Evolutionary conservation across 2,888 invertebrate genomes (phyloP).

Genomic region (Cerastis rubricosa): DNA sequence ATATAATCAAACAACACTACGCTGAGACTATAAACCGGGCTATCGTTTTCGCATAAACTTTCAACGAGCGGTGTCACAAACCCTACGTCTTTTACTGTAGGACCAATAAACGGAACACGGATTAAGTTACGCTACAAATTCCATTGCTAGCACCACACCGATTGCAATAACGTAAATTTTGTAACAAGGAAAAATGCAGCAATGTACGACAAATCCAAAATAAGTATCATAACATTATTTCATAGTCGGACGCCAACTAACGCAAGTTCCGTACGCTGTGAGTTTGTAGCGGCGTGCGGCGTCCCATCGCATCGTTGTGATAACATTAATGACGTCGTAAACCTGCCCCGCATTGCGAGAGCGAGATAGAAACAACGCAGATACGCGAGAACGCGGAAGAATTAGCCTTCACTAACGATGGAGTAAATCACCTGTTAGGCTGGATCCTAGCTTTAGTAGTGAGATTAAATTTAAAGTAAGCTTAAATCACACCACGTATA

Average conservation of each 20-base stretch:
- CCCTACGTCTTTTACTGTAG: constrained; percentile 17
- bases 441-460: constrained; percentile 76
- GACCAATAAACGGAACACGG: constrained; percentile 40
- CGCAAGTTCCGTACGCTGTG: constrained; percentile 70
- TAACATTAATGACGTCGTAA: constrained; percentile 89
- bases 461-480: constrained; percentile 82
- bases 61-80: constrained; percentile 42
- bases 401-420: constrained; percentile 86
- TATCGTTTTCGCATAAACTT: constrained; percentile 61
- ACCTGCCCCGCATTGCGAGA: constrained; percentile 78
- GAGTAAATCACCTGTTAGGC: constrained; percentile 86
- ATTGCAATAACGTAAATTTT: constrained; percentile 22
- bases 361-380: constrained; percentile 78
- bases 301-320: constrained; percentile 76
- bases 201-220: constrained; percentile 43
- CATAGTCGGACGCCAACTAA: constrained; percentile 62
- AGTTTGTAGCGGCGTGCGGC: constrained; percentile 74
- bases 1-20: constrained; percentile 56
- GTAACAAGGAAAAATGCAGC: constrained; percentile 39
- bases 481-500: constrained; percentile 77
- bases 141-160: constrained; percentile 26
- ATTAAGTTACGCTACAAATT: constrained; percentile 46
- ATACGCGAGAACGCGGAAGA: constrained; percentile 87
- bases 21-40: constrained; percentile 46
- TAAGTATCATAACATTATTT: constrained; percentile 56